A percentile compares a stretch with the other conserved stretches of the same genome.
These are phyloP conservation scores for Cryptocephalus moraei DNA, from an alignment of 2,888 invertebrate genomes.

Conservation along the genomic window DNA sequence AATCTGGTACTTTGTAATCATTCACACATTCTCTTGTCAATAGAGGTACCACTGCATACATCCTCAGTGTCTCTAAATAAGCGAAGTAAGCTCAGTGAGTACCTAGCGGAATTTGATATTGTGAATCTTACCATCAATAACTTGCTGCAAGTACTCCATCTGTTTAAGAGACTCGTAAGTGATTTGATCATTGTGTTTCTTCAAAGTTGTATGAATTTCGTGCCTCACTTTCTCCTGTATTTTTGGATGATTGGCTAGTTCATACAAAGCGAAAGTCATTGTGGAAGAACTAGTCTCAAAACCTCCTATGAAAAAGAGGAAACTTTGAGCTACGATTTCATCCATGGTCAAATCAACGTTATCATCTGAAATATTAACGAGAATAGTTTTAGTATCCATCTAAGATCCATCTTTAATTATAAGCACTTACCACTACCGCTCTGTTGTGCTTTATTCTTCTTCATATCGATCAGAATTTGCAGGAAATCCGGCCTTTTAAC, in stretches of 20 bases:
- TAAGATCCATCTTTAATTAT: too few relatives aligned
- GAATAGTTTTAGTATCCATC: too few relatives aligned
- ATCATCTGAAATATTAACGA: conserved; percentile 7
- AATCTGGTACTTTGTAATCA: conserved; percentile 14
- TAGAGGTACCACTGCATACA: conserved; percentile 11
- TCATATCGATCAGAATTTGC: conserved; percentile 35
- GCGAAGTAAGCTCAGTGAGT: too few relatives aligned
- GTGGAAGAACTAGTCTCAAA: conserved; percentile 20
- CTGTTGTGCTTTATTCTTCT: conserved; percentile 5
- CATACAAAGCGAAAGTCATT: conserved; percentile 17
- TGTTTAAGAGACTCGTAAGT: conserved; percentile 19
- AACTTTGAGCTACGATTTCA: conserved; percentile 16
- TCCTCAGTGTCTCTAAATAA: conserved; percentile 16
- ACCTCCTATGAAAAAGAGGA: conserved; percentile 18
- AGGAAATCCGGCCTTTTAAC: conserved; percentile 43
- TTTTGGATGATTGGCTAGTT: conserved; percentile 11
- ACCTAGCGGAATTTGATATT: too few relatives aligned
- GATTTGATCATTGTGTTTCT: conserved; percentile 12
- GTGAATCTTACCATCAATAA: conserved; percentile 16
- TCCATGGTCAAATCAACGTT: conserved; percentile 7
- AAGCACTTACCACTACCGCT: too few relatives aligned
- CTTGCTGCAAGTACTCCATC: conserved; percentile 16
- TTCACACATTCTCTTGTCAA: conserved; percentile 12
- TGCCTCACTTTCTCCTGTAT: conserved; percentile 15
- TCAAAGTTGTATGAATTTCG: conserved; percentile 13